A percentile compares a stretch with the other conserved stretches of the same genome.
Conservation (phyloP, 2,888 invertebrate species). For the Euzetes globulus region DNA sequence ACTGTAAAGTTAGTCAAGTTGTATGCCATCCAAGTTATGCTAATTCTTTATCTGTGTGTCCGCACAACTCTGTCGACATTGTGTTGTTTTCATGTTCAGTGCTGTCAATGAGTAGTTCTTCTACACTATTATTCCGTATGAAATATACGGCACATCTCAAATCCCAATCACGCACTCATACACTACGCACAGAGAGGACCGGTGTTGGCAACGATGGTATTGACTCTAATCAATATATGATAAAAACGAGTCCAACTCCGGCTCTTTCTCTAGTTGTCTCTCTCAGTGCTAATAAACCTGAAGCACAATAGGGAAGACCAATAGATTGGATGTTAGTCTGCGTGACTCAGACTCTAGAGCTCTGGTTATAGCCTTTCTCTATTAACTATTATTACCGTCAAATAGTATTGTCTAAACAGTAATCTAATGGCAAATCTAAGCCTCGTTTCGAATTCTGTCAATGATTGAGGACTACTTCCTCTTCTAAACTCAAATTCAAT, state of each 20-base stretch:
- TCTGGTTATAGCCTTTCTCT: no score
- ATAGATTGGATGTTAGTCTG: background rate
- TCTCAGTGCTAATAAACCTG: background rate
- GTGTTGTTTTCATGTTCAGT: background rate
- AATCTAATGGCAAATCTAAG: no score
- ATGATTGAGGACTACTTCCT: no score
- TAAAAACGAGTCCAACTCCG: slow-evolving; percentile 2
- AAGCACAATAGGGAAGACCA: slow-evolving; percentile 14
- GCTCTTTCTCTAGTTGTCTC: background rate
- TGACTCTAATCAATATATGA: slow-evolving; percentile 9
- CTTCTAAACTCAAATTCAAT: no score
- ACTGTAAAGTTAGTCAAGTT: no score
- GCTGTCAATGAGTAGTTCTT: background rate
- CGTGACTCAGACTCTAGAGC: slow-evolving; percentile 3
- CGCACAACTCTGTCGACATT: no score
- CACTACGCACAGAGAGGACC: background rate
- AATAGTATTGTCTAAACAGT: no score
- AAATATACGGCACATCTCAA: background rate
- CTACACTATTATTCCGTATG: background rate
- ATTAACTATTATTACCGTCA: no score
- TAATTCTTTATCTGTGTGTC: background rate
- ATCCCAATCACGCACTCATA: slow-evolving; percentile 16
- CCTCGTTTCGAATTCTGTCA: no score
- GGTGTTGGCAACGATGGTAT: background rate
- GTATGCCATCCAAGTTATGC: no score